A percentile compares a stretch with the other conserved stretches of the same genome.
Evolutionary conservation across 2,888 invertebrate genomes (phyloP).

Genomic region (Andrena bucephala): DNA sequence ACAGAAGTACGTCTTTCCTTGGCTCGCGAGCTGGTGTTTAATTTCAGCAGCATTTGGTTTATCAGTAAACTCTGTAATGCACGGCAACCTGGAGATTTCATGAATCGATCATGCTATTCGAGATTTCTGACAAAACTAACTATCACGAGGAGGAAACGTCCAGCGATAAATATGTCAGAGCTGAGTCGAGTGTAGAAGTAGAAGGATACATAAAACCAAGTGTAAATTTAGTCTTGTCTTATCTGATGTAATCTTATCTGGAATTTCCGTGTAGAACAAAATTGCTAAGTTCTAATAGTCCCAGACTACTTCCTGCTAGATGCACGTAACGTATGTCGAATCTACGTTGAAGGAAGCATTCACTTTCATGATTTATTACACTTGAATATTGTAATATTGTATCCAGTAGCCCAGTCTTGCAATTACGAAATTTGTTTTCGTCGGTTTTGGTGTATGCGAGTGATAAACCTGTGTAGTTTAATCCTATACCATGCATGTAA

Average conservation of each 20-base stretch:
- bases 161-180: not conserved
- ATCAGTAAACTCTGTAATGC: not conserved
- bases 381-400: constrained; percentile 5
- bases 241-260: constrained; percentile 39
- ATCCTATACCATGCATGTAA: not conserved
- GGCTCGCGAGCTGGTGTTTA: constrained; percentile 21
- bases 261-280: constrained; percentile 18
- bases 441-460: too few relatives aligned
- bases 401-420: not conserved
- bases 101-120: not conserved
- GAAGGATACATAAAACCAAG: constrained; percentile 22
- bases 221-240: constrained; percentile 29
- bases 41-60: not conserved
- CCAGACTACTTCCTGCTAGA: constrained; percentile 2
- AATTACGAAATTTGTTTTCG: not conserved
- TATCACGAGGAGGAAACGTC: not conserved
- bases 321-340: not conserved
- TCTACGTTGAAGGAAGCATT: not conserved
- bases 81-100: not conserved
- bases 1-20: constrained; percentile 15
- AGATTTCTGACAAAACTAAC: not conserved
- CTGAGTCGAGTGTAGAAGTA: not conserved
- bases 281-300: constrained; percentile 12
- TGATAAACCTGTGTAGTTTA: too few relatives aligned
- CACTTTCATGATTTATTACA: not conserved